Conservation (phyloP, 2,888 invertebrate species). For the Eugnorisma glareosa region DNA sequence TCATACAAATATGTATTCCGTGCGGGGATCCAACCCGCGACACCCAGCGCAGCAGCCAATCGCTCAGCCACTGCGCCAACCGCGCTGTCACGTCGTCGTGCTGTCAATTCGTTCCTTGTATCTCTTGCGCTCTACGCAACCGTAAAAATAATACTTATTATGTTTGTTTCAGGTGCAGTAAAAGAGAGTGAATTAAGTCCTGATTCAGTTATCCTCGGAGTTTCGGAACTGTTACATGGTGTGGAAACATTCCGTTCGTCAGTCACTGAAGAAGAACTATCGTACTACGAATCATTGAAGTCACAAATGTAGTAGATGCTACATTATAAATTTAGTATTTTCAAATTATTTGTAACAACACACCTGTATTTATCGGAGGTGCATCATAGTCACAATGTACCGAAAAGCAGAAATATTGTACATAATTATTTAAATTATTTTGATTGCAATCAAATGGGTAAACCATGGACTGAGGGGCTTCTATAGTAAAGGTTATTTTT, state of each 20-base stretch:
- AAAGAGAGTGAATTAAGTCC: constrained; percentile 87
- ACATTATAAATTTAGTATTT: constrained; percentile 25
- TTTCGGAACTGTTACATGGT: constrained; percentile 92
- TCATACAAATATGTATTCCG: too few relatives aligned
- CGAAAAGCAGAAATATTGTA: constrained; percentile 22
- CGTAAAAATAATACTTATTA: neutral
- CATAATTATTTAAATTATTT: constrained; percentile 18
- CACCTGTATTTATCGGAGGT: constrained; percentile 3
- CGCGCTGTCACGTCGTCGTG: too few relatives aligned
- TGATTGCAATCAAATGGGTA: constrained; percentile 18
- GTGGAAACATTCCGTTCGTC: constrained; percentile 93
- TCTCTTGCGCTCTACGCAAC: neutral
- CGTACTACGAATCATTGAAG: constrained; percentile 91
- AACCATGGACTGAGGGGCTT: constrained; percentile 45
- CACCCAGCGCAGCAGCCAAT: too few relatives aligned
- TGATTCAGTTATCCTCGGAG: constrained; percentile 91
- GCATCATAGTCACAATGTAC: neutral
- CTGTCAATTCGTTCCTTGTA: neutral
- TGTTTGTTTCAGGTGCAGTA: constrained; percentile 84
- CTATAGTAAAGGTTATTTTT: constrained; percentile 30
- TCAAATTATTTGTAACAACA: constrained; percentile 16
- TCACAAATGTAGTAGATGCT: constrained; percentile 76
- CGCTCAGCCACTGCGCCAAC: too few relatives aligned
- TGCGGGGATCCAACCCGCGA: too few relatives aligned
- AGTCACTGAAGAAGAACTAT: constrained; percentile 92